Evolutionary conservation across 1,140 invertebrate species (phyloP).

Genomic region (Plectrocnemia conspersa): DNA sequence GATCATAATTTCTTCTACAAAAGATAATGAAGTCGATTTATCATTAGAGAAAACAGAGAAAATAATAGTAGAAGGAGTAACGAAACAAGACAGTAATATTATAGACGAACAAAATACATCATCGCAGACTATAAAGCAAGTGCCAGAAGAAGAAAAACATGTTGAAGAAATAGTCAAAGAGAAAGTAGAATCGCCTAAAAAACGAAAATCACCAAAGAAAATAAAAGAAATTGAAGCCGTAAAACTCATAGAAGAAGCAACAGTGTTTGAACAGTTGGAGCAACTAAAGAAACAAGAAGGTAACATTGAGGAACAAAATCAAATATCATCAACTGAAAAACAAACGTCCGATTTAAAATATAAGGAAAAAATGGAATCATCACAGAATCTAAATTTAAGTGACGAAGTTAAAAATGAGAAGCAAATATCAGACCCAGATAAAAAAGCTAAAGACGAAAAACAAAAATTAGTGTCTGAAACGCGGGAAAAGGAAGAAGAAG

Average conservation of each 20-base stretch:
- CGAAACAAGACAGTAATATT: no score
- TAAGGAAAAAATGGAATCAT: no score
- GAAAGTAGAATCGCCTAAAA: no score
- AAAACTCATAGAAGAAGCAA: constrained; percentile 21
- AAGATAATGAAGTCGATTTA: neutral
- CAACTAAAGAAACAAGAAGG: constrained; percentile 19
- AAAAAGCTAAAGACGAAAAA: constrained; percentile 35
- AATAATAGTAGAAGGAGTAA: neutral
- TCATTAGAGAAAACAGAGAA: neutral
- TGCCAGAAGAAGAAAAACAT: constrained; percentile 28
- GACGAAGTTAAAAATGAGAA: no score
- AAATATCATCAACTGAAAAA: constrained; percentile 26
- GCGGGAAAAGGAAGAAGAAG: constrained; percentile 23
- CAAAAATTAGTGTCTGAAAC: constrained; percentile 26
- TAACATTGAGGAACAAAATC: constrained; percentile 29
- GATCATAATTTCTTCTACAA: neutral
- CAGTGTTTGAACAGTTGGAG: constrained; percentile 27
- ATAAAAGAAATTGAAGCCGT: neutral
- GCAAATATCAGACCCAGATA: constrained; percentile 28
- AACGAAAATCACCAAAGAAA: constrained; percentile 30
- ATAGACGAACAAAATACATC: no score
- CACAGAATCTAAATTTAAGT: no score
- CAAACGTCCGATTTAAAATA: constrained; percentile 28
- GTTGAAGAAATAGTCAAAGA: constrained; percentile 33
- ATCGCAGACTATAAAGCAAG: constrained; percentile 2